phyloP scores from a whole-genome alignment of 2,113 vertebrate genomes.

The Oreotrochilus melanogaster region DNA sequence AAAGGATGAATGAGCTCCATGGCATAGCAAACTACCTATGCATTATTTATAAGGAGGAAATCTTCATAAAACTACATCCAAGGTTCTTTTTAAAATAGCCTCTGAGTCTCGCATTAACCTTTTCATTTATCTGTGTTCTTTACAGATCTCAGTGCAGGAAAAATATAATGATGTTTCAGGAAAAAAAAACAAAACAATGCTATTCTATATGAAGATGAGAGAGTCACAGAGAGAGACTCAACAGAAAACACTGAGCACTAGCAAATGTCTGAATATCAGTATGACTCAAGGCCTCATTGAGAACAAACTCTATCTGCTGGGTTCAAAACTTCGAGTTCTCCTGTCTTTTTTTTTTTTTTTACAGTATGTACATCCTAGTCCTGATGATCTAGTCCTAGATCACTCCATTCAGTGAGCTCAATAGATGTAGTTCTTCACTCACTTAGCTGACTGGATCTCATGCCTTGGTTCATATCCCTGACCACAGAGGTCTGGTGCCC shows the following conservation, averaged over 20 bases:
- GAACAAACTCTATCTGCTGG: not conserved
- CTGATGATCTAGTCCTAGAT: not conserved
- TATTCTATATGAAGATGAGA: not conserved
- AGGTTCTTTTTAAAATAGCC: slow-evolving; percentile 53
- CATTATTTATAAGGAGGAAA: slow-evolving; percentile 57
- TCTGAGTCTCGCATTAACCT: not conserved
- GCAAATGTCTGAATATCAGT: not conserved
- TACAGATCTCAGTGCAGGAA: slow-evolving; percentile 13
- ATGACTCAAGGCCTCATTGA: not conserved
- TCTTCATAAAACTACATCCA: slow-evolving; percentile 38
- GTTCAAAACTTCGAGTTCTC: not conserved
- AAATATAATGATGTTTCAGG: slow-evolving; percentile 29
- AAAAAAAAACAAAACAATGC: slow-evolving; percentile 59
- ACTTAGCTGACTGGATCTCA: not conserved
- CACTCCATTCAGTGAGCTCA: not conserved
- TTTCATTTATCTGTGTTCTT: slow-evolving; percentile 45
- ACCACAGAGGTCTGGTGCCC: not conserved
- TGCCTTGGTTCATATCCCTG: not conserved
- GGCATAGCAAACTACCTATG: slow-evolving; percentile 19
- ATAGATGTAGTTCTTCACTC: not conserved
- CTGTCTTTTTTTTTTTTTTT: not conserved
- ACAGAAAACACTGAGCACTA: not conserved
- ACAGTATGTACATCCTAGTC: not conserved
- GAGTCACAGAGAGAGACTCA: not conserved
- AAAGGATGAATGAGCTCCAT: slow-evolving; percentile 57